phyloP scores from a whole-genome alignment of 2,888 invertebrate genomes.

The Acanthococcus lagerstroemiae region DNA sequence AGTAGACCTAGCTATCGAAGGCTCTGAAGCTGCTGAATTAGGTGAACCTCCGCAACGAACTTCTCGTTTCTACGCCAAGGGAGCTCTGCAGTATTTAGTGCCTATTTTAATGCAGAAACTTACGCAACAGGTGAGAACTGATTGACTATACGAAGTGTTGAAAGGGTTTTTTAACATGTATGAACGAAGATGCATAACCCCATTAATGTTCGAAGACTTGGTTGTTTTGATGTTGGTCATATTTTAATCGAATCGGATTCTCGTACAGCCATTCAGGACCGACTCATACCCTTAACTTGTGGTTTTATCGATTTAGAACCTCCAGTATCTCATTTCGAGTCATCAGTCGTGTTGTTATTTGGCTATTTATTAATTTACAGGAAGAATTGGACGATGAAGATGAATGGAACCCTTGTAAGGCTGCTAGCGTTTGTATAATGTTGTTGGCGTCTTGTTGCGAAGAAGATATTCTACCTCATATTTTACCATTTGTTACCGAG shows the following conservation, averaged over 20 bases:
- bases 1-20: constrained; percentile 88
- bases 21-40: constrained; percentile 84
- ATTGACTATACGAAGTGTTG: background rate
- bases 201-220: no score
- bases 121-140: constrained; percentile 67
- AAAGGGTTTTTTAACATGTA: no score
- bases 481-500: constrained; percentile 89
- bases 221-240: no score
- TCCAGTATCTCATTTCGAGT: background rate
- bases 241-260: no score
- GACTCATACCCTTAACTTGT: no score
- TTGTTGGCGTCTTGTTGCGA: constrained; percentile 93
- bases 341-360: background rate
- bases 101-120: constrained; percentile 88
- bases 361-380: constrained; percentile 37
- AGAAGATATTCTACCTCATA: constrained; percentile 89
- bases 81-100: constrained; percentile 87
- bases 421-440: constrained; percentile 98
- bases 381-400: constrained; percentile 96
- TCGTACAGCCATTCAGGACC: no score
- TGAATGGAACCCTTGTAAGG: constrained; percentile 99
- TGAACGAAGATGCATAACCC: no score
- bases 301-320: no score
- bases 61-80: constrained; percentile 95
- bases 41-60: constrained; percentile 89